phyloP scores from a whole-genome alignment of 2,888 invertebrate species.

The Cataglyphis albicans region DNA sequence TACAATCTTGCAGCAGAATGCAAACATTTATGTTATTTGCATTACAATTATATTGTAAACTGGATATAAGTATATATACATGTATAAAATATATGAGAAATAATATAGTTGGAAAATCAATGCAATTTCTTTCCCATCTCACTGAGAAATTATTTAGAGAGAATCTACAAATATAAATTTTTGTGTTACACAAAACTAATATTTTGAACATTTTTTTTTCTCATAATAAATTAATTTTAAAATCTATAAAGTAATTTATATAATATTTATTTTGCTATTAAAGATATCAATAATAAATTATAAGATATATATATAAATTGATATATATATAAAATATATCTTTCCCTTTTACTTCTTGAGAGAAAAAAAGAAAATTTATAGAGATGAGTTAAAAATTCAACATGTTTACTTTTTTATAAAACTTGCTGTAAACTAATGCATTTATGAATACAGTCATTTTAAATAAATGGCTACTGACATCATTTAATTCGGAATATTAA shows the following conservation, averaged over 20 bases:
- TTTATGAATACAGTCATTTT: background rate
- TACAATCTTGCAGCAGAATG: background rate
- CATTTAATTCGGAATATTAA: background rate
- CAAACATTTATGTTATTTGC: slow-evolving; percentile 23
- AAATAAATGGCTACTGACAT: background rate
- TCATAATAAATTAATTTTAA: background rate
- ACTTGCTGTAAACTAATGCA: background rate
- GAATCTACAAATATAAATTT: background rate
- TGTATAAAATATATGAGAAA: background rate
- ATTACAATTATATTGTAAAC: background rate
- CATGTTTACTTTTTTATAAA: background rate
- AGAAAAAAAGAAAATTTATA: background rate
- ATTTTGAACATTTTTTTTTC: background rate
- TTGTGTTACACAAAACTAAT: background rate
- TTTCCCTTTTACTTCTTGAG: no score
- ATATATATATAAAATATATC: no score
- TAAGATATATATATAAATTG: no score
- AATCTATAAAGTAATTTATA: background rate
- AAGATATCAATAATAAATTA: background rate
- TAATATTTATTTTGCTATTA: background rate
- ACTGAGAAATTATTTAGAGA: background rate
- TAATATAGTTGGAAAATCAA: background rate
- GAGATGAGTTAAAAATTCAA: background rate
- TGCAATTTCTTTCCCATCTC: background rate
- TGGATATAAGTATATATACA: background rate